Base-by-base conservation (phyloP, 1,140 invertebrate genomes). In the Adoxophyes honmai region DNA sequence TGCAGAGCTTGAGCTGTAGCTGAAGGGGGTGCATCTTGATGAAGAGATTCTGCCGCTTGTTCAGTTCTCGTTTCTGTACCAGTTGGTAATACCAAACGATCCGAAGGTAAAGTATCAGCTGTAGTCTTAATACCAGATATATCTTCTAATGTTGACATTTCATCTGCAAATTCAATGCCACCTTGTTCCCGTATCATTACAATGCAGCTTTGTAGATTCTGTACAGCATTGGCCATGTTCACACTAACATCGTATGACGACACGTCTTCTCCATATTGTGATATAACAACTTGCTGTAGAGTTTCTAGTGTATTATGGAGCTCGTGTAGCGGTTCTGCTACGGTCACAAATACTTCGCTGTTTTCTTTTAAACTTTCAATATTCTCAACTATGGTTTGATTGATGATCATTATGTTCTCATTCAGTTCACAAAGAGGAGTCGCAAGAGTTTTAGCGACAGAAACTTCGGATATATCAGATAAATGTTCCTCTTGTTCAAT, bases 61-160 rank as follows among this genome's bases (percentile, higher is more conserved):
- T 77, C 68, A 13, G 61, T 52, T 8, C 56, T 53, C 33, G 58
- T 63, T 62, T 78, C 64, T 57, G 64, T 61, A 8, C 68, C 60
- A 13, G 60, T 55, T 21, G 77, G 75, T 34, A 72, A 44, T 13
- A 75, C 54, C 18, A 78, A 72, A 28, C 64, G 57, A 57, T 86
- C 81, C 34, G 60, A 66, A 21, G 62, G 62, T 14, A 81, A 54
- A 35, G 75, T 72, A 28, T 88, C 91, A 11, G 91, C 91, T 11
- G 73, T 80, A 4, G 91, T 90, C 80, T 91, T 91, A 15, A 92
- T 81, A 9, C 81, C 85, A 6, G 91, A 92, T 57, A 92, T 81
- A 73, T 92, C 91, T 64, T 91, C 91, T 54, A 91, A 73, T 8
- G 91, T 92, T 4, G 91, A 89, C 66, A 90, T 69, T 14, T 89